phyloP scores from a whole-genome alignment of 2,113 vertebrate genomes.

The Eudyptes chrysolophus region DNA sequence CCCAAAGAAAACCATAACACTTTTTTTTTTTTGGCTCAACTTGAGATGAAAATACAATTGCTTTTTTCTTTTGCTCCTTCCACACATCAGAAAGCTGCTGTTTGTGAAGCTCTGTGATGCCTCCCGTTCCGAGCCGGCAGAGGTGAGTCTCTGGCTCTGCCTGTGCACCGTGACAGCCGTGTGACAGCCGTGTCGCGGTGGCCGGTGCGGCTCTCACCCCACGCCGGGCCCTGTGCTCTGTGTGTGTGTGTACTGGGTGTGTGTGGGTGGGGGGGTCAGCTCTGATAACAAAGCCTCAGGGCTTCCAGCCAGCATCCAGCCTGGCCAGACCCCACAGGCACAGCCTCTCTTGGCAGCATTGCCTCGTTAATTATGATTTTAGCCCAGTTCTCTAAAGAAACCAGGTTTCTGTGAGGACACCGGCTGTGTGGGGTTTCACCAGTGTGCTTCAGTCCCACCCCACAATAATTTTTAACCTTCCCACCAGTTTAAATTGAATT shows the following conservation, averaged over 20 bases:
- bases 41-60: neutral
- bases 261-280: neutral
- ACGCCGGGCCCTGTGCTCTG: fast-evolving
- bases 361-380: neutral
- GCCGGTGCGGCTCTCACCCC: neutral
- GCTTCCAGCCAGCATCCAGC: neutral
- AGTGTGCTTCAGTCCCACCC: neutral
- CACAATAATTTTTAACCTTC: neutral
- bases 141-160: neutral
- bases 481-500: neutral
- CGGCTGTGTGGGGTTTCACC: neutral
- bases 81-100: neutral
- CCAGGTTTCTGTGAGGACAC: neutral
- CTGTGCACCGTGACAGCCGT: fast-evolving
- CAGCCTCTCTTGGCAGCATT: neutral
- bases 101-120: neutral
- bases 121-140: neutral
- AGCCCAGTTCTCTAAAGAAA: neutral
- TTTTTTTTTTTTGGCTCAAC: neutral
- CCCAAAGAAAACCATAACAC: neutral
- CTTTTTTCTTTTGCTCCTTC: neutral
- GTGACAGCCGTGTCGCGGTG: fast-evolving
- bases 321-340: neutral
- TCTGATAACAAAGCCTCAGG: neutral
- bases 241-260: too few relatives aligned